Base-by-base conservation (phyloP, 2,888 invertebrate species). In the Boloria euphrosyne region DNA sequence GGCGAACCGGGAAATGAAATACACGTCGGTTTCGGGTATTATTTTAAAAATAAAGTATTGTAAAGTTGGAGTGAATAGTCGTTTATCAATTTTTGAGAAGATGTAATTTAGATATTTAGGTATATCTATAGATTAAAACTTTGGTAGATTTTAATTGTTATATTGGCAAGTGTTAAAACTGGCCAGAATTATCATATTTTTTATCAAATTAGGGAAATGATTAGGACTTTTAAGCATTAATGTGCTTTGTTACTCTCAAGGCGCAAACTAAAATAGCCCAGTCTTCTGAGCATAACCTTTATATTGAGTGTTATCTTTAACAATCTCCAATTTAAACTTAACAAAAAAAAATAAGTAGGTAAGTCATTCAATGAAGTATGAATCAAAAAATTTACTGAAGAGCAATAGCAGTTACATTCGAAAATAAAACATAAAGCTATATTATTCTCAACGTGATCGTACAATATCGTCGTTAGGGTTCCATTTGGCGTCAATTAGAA, bases 401-500 rank as follows among this genome's bases (percentile, higher is more conserved):
- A 18, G 31, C 16, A 43, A 47, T 17, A 22, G 46, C n/a, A 57
- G 18, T 52, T 52, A 55, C 62, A 27, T 53, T n/a, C 27, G 27
- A 62, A 47, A 65, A 16, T 52, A 69, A 61, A 62, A 53, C 47
- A 50, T 57, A 64, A 58, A 49, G 67, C 55, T 52, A 58, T 53
- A 53, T 50, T 54, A 62, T 59, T 67, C 50, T 61, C 44, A 58
- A 51, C 61, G 57, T 54, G 61, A 83, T 80, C 84, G 83, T 79
- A 86, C 87, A 87, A 87, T 85, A 79, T 74, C 71, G 82, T 89
- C 84, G 85, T 87, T 87, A 87, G 80, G 72, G 73, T 82, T 74
- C 87, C 75, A 83, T 80, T 80, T 88, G 87, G 83, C 80, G 86
- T 86, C 89, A 89, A 87, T 89, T 87, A 88, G 82, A 75, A 76